phyloP scores from a whole-genome alignment of 2,797 vertebrate species.

The Triplophysa yarkandensis region DNA sequence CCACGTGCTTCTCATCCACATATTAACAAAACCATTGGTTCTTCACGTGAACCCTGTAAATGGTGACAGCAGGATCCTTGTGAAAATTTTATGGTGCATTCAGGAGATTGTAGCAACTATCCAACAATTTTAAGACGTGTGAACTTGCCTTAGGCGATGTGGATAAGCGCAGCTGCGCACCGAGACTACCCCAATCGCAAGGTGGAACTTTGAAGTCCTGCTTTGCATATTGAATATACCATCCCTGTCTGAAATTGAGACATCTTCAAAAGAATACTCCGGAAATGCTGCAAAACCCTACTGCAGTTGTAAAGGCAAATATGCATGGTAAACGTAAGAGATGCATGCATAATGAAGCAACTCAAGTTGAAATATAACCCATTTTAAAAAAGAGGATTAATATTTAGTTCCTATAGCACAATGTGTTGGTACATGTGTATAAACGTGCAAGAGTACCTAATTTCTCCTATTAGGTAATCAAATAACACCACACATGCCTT shows the following conservation, averaged over 20 bases:
- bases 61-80: conserved; percentile 49
- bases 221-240: conserved; percentile 39
- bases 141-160: conserved; percentile 41
- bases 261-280: conserved; percentile 47
- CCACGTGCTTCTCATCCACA: neutral
- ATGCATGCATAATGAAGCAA: conserved; percentile 47
- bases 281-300: conserved; percentile 11
- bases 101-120: conserved; percentile 38
- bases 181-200: conserved; percentile 43
- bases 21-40: conserved; percentile 25
- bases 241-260: conserved; percentile 34
- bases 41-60: conserved; percentile 49
- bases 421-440: conserved; percentile 17
- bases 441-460: neutral
- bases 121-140: conserved; percentile 42
- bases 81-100: conserved; percentile 49
- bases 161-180: conserved; percentile 42
- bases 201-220: conserved; percentile 49
- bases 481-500: neutral
- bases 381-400: conserved; percentile 55
- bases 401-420: conserved; percentile 55
- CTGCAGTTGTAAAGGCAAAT: conserved; percentile 14
- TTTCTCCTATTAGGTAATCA: neutral
- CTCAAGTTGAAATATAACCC: conserved; percentile 46
- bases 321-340: conserved; percentile 24